Percentiles rank a stretch among this genome's conserved stretches.
Evolutionary conservation across 2,888 invertebrate species (phyloP).

Genomic region (Selenia dentaria): DNA sequence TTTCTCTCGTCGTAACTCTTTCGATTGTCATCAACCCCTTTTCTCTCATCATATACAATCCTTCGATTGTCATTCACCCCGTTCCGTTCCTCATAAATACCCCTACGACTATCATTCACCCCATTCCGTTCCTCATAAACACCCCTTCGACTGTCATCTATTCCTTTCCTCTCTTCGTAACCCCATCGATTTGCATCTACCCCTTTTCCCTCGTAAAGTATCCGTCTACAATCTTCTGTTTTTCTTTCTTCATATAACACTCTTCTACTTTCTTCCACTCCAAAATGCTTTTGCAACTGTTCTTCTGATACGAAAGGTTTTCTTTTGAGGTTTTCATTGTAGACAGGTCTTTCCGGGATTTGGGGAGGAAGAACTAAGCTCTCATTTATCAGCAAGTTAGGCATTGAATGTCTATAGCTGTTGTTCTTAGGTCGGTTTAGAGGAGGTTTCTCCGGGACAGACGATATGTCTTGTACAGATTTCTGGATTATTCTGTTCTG

Average conservation of each 20-base stretch:
- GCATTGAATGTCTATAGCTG: conserved; percentile 78
- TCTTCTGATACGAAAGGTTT: conserved; percentile 78
- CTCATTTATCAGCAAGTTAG: conserved; percentile 71
- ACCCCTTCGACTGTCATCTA: conserved; percentile 4
- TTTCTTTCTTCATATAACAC: conserved; percentile 64
- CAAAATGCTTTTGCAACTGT: conserved; percentile 75
- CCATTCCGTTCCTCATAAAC: conserved; percentile 17
- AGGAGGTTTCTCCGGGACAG: conserved; percentile 64
- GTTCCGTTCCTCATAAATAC: conserved; percentile 14
- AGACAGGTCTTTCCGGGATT: conserved; percentile 47
- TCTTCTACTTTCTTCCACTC: conserved; percentile 73
- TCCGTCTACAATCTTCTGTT: conserved; percentile 29
- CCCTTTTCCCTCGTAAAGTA: conserved; percentile 20
- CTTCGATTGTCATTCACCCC: conserved; percentile 7
- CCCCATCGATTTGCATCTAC: conserved; percentile 10
- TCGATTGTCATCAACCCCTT: conserved; percentile 11
- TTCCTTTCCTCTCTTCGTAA: conserved; percentile 13
- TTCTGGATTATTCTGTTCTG: conserved; percentile 85
- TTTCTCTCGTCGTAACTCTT: conserved; percentile 14
- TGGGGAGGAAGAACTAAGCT: conserved; percentile 46
- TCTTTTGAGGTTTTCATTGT: conserved; percentile 59
- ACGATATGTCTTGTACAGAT: conserved; percentile 87
- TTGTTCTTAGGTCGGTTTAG: conserved; percentile 50
- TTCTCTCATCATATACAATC: conserved; percentile 16
- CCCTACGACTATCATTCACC: conserved; percentile 9